Evolutionary conservation across 2,797 vertebrate genomes (phyloP).

Genomic region (Todus mexicanus): DNA sequence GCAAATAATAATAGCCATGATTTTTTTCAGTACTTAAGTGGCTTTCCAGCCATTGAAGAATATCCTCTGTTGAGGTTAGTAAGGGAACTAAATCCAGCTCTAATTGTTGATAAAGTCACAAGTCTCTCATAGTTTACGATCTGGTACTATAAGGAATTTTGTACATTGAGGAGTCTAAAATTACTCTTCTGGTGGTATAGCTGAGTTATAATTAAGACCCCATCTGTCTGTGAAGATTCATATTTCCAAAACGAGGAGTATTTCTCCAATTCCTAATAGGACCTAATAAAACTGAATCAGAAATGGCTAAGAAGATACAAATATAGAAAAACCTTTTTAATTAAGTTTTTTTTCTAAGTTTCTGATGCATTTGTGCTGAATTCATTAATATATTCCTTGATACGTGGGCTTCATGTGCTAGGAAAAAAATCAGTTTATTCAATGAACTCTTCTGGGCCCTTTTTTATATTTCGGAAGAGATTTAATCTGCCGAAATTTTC

Average conservation of each 20-base stretch:
- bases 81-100: neutral
- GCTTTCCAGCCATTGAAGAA: neutral
- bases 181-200: neutral
- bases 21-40: neutral
- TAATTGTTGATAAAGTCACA: neutral
- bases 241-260: neutral
- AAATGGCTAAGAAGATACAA: neutral
- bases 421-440: neutral
- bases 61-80: neutral
- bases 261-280: neutral
- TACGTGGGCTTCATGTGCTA: neutral
- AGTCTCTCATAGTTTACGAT: neutral
- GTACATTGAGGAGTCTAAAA: neutral
- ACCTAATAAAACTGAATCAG: neutral
- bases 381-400: neutral
- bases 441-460: neutral
- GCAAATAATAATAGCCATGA: neutral
- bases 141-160: neutral
- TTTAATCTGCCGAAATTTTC: neutral
- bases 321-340: neutral
- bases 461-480: neutral
- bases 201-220: neutral
- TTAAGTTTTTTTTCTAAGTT: neutral
- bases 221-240: neutral
- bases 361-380: neutral